These are phyloP conservation scores for Adelosebastes latens DNA, from an alignment of 2,797 vertebrate species.

Conservation along the genomic window DNA sequence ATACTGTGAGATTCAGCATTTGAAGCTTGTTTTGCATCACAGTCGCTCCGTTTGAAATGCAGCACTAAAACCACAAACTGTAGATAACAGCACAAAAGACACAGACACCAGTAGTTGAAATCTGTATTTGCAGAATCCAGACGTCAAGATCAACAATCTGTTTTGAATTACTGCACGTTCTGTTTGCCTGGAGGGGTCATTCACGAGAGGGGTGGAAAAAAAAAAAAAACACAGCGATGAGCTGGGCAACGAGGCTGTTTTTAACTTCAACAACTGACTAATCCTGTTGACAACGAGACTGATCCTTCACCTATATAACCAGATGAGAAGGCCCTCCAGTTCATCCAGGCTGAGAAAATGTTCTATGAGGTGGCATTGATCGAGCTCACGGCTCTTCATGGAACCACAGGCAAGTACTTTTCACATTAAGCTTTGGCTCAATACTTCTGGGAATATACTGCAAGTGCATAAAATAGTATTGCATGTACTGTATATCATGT, in stretches of 20 bases:
- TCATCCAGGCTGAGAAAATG: slow-evolving; percentile 86
- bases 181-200: slow-evolving; percentile 34
- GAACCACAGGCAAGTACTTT: slow-evolving; percentile 83
- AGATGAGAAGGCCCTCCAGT: slow-evolving; percentile 84
- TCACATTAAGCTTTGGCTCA: background rate
- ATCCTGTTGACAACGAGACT: slow-evolving; percentile 71
- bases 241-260: slow-evolving; percentile 47
- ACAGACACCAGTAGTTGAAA: background rate
- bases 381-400: slow-evolving; percentile 79
- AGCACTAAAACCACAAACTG: background rate
- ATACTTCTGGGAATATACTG: background rate
- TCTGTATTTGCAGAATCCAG: slow-evolving; percentile 7
- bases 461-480: background rate
- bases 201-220: slow-evolving; percentile 5
- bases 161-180: slow-evolving; percentile 2
- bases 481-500: background rate
- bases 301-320: slow-evolving; percentile 84
- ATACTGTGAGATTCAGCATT: background rate
- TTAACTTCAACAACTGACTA: slow-evolving; percentile 73
- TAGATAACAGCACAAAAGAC: background rate
- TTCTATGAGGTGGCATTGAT: slow-evolving; percentile 86
- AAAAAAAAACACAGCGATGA: background rate
- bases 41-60: background rate
- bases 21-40: background rate
- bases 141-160: slow-evolving; percentile 8